Base-by-base conservation (phyloP, 2,888 invertebrate genomes). In the Coleophora deauratella region DNA sequence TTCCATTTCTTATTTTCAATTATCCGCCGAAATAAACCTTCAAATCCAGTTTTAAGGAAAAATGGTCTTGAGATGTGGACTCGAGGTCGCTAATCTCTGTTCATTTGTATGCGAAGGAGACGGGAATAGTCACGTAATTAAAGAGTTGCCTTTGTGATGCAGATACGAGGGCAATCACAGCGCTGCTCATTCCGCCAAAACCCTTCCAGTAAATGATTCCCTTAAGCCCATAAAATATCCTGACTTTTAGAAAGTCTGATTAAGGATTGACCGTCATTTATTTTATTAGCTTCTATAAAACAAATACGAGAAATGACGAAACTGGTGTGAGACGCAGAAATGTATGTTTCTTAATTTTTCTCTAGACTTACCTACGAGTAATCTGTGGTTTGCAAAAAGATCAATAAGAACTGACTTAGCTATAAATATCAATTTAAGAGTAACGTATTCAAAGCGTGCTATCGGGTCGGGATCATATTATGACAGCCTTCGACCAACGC, bases 141-240 rank as follows among this genome's bases (percentile, higher is more conserved):
- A 77, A 74, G 72, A 75, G 66, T 67, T 52, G 54, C 66, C 76
- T 77, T 77, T 77, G 73, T 73, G 50, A 77, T 77, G 76, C 71
- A 74, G 75, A 77, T 77, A 59, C 60, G 61, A 64, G 53, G 58
- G 65, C 70, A 72, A 72, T 72, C 72, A 70, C 56, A 64, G 58
- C 57, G 49, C 44, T 42, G 54, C 59, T 57, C 62, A 64, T 63
- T 65, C 52, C 51, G 54, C 45, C 54, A 50, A 52, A 59, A 60
- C 62, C 66, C 64, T 63, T 68, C 57, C 64, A 70, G 71, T 71
- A 72, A 67, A 67, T 71, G 65, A 63, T 62, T 44, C 40, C 40
- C 41, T 39, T 33, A 45, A 52, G 45, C 46, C 52, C 44, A 36
- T 45, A 49, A 51, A 52, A 50, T 21, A 4, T 21, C 21, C 6